These are phyloP conservation scores for Eubucco bourcierii DNA, from an alignment of 2,113 vertebrate genomes.

Conservation along the genomic window DNA sequence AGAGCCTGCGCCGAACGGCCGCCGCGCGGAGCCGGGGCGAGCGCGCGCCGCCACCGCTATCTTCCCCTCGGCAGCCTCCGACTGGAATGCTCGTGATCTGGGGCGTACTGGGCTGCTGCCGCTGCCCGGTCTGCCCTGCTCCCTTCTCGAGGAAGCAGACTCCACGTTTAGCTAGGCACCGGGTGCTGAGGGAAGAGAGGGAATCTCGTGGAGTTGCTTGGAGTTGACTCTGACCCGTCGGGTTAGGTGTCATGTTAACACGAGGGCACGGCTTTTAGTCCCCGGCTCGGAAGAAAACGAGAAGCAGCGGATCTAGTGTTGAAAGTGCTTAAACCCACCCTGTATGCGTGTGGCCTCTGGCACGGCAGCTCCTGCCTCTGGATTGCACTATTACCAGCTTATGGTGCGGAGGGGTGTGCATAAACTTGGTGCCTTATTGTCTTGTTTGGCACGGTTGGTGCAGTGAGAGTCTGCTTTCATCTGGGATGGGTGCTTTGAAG, in stretches of 20 bases:
- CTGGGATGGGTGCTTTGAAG: not conserved
- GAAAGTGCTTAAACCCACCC: accelerated
- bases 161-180: not conserved
- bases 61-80: not conserved
- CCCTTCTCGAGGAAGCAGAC: not conserved
- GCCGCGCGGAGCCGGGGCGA: not conserved
- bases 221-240: accelerated
- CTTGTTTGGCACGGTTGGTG: accelerated
- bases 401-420: accelerated
- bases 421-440: accelerated
- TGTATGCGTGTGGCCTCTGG: accelerated
- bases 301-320: accelerated
- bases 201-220: no score
- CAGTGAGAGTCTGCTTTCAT: accelerated
- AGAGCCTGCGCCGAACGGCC: not conserved
- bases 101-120: accelerated
- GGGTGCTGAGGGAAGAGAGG: accelerated
- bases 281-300: no score
- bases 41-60: not conserved
- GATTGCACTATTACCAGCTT: accelerated
- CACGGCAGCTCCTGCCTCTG: accelerated
- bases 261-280: no score
- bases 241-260: accelerated
- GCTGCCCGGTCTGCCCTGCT: not conserved
- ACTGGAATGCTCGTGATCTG: no score